phyloP scores from a whole-genome alignment of 2,113 vertebrate species.

The Pelobates fuscus region DNA sequence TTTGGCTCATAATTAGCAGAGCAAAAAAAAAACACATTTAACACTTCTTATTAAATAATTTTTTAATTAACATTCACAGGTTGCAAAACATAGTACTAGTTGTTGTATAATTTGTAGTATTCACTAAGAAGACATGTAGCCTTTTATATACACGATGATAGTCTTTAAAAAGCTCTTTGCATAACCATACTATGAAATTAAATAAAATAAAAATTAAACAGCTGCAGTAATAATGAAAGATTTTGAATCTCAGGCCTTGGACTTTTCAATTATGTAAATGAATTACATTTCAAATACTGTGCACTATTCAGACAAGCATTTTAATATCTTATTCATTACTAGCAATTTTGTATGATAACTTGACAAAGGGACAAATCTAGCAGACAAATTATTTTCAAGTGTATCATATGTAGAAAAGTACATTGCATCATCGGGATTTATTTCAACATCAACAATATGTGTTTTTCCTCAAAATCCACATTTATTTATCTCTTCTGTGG shows the following conservation, averaged over 20 bases:
- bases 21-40: too few species aligned
- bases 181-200: conserved; percentile 53
- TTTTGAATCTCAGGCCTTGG: conserved; percentile 38
- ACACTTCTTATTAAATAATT: neutral
- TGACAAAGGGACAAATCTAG: conserved; percentile 32
- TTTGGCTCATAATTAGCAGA: too few species aligned
- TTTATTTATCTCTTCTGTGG: too few species aligned
- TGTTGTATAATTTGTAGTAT: neutral
- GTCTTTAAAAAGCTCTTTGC: conserved; percentile 8
- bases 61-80: neutral
- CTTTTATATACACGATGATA: neutral
- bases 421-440: neutral
- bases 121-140: neutral
- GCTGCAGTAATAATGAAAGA: conserved; percentile 46
- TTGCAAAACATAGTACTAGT: neutral
- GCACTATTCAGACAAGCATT: conserved; percentile 49
- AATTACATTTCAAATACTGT: conserved; percentile 55
- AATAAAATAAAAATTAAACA: conserved; percentile 50
- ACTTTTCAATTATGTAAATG: conserved; percentile 53
- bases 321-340: conserved; percentile 48
- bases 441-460: neutral
- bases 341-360: conserved; percentile 38
- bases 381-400: conserved; percentile 30
- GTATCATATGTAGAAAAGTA: neutral
- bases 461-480: neutral